Conservation (phyloP, 1,140 invertebrate species). For the Cyclina sinensis region DNA sequence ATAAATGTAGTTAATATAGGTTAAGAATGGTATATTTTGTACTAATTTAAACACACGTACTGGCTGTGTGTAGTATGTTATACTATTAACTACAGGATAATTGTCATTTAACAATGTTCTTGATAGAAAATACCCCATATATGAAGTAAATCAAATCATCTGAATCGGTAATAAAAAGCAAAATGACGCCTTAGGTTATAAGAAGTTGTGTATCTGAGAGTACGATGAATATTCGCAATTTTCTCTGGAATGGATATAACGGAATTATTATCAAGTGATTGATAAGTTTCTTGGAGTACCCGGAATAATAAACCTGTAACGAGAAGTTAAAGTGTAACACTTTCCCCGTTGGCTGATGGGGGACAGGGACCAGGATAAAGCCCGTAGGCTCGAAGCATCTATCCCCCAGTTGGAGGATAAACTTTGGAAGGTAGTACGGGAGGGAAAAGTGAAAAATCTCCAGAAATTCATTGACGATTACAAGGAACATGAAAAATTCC, state of each 20-base stretch:
- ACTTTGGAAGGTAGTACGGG: slow-evolving; percentile 37
- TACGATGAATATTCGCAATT: neutral
- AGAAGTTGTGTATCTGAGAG: neutral
- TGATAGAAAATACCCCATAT: neutral
- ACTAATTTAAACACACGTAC: slow-evolving; percentile 2
- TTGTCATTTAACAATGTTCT: slow-evolving; percentile 25
- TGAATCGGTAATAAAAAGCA: neutral
- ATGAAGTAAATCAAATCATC: neutral
- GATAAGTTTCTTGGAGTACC: neutral
- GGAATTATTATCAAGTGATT: neutral
- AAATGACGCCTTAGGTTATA: neutral
- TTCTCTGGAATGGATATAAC: neutral
- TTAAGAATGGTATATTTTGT: slow-evolving; percentile 1
- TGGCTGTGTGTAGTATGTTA: neutral
- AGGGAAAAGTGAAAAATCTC: slow-evolving; percentile 42
- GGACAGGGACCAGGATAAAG: neutral
- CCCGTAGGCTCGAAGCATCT: slow-evolving; percentile 3
- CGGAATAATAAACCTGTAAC: neutral
- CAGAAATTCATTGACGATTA: slow-evolving; percentile 17
- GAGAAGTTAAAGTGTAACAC: neutral
- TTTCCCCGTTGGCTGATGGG: slow-evolving; percentile 8
- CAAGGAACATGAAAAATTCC: slow-evolving; percentile 20
- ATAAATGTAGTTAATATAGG: slow-evolving; percentile 20
- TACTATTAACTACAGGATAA: slow-evolving; percentile 4
- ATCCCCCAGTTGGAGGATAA: slow-evolving; percentile 46